Percentiles rank a stretch among this genome's conserved stretches.
Evolutionary conservation across 2,113 vertebrate species (phyloP).

Genomic region (Calidris pygmaea): DNA sequence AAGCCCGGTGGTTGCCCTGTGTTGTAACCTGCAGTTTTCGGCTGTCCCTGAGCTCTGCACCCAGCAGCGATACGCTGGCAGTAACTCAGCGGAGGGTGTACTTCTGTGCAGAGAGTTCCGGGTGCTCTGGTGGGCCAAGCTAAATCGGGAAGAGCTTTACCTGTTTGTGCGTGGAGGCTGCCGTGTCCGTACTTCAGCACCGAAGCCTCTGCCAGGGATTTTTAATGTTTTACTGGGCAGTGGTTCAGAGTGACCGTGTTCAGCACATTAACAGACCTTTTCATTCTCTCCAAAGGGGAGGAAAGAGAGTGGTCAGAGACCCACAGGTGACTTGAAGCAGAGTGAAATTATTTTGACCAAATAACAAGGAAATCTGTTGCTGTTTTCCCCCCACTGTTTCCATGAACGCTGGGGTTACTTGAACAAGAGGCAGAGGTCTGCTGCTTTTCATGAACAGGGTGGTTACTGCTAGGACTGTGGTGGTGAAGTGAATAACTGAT

Average conservation of each 20-base stretch:
- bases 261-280: not conserved
- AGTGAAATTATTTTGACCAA: not conserved
- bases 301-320: not conserved
- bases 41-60: not conserved
- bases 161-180: not conserved
- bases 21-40: not conserved
- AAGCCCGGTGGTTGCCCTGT: not conserved
- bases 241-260: not conserved
- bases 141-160: not conserved
- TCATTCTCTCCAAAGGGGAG: not conserved
- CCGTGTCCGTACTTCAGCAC: rapidly evolving
- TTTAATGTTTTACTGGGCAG: not conserved
- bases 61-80: not conserved
- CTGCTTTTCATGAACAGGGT: not conserved
- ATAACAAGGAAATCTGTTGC: not conserved
- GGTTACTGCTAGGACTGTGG: not conserved
- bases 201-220: not conserved
- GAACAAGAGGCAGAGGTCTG: not conserved
- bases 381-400: not conserved
- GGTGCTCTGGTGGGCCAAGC: not conserved
- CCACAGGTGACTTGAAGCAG: not conserved
- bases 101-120: not conserved
- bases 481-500: not conserved
- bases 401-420: not conserved
- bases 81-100: not conserved